Conservation (phyloP, 2,113 vertebrate genomes). For the Corynorhinus townsendii region DNA sequence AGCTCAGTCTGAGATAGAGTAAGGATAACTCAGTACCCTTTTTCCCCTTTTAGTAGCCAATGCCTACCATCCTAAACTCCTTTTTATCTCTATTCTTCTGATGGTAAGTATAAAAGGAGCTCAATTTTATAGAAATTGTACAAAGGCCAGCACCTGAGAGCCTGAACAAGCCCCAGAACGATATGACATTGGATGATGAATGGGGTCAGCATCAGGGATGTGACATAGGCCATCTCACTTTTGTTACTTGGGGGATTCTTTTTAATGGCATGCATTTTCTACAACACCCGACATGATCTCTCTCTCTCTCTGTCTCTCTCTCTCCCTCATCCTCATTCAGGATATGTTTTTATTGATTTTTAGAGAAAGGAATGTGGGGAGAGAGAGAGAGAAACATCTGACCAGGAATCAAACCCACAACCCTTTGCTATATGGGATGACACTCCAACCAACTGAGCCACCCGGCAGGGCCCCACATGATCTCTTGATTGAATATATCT, state of each 20-base stretch:
- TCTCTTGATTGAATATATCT: neutral
- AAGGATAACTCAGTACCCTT: neutral
- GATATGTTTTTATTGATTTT: too few species aligned
- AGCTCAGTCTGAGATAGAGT: neutral
- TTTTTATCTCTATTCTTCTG: neutral
- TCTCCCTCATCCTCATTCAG: too few species aligned
- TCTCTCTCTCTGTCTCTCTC: too few species aligned
- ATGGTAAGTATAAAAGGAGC: neutral
- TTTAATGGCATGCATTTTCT: neutral
- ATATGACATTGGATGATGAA: neutral
- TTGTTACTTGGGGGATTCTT: neutral
- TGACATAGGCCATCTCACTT: neutral
- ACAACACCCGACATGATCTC: neutral
- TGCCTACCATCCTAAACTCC: neutral
- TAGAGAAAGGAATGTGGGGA: too few species aligned
- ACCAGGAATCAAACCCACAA: too few species aligned
- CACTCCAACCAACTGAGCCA: too few species aligned
- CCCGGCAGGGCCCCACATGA: too few species aligned
- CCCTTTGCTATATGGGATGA: too few species aligned
- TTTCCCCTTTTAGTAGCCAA: neutral
- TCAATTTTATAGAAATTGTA: neutral
- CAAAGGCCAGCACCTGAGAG: neutral
- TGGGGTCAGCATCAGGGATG: neutral
- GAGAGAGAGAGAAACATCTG: too few species aligned
- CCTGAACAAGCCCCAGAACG: neutral